Base-by-base conservation (phyloP, 2,113 vertebrate species). In the Pomatostomus ruficeps region DNA sequence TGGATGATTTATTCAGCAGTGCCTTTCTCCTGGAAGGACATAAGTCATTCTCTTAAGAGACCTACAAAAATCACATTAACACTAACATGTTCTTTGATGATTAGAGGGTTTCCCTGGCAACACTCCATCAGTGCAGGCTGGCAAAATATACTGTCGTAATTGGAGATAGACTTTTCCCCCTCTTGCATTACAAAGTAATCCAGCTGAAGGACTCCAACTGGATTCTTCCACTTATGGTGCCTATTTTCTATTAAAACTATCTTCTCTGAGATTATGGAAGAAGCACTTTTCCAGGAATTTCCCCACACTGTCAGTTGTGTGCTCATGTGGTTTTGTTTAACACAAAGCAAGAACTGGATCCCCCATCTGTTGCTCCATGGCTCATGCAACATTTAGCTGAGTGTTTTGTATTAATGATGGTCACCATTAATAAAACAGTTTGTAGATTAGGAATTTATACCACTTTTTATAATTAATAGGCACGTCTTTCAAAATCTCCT, bases 91-190 rank as follows among this genome's bases (percentile, higher is more conserved):
- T 92, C 83, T 96, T 84, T 82, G 86, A 78, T 82, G 86, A 95
- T 95, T 89, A 79, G 93, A 90, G 88, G 87, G 74, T 85, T 92
- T 89, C 74, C 84, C 74, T 96, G 89, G 91, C 87, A 95, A 88
- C 22, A 22, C 40, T 85, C 74, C 74, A 73, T 54, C 74, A 76
- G 54, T 10, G 21, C 71, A 79, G 77, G 24, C 77, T 72, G 77
- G 38, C 45, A 91, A 91, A 96, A 92, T 88, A 51, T n/a, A 76
- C 58, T 49, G 54, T 77, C 77, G 46, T 68, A 88, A 73, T 5
- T 76, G 54, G 58, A 85, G 51, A 82, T 12, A 72, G 70, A 23
- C 21, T 87, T 91, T 61, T 29, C 19, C 29, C 33, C 16, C 23
- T 79, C 93, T 79, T 85, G 36, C 45, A 59, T 71, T 59, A 67